phyloP scores from a whole-genome alignment of 2,797 vertebrate species.

The Adelosebastes latens region DNA sequence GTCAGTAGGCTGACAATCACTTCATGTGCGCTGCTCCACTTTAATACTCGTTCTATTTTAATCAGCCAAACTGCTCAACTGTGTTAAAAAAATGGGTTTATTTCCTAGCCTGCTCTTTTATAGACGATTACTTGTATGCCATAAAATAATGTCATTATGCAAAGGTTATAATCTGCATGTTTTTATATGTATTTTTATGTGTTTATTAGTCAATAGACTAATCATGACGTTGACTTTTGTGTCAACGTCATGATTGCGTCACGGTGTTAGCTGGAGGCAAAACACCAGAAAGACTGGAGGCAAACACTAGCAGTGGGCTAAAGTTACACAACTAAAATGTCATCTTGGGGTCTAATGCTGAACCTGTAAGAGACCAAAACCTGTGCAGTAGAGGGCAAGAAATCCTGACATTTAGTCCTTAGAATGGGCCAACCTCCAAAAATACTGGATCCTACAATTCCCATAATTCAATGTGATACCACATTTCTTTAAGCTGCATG shows the following conservation, averaged over 20 bases:
- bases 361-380: no score
- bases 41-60: neutral
- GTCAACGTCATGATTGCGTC: no score
- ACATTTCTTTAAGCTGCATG: neutral
- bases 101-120: neutral
- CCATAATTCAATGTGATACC: neutral
- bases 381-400: no score
- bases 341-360: no score
- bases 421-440: no score
- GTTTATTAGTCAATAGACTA: neutral
- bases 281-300: no score
- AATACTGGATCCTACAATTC: neutral
- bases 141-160: neutral
- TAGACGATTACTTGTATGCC: neutral
- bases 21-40: conserved; percentile 1
- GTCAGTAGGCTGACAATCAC: conserved; percentile 20
- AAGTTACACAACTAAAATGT: no score
- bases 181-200: neutral
- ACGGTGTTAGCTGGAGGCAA: no score
- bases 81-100: neutral
- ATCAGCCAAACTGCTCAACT: neutral
- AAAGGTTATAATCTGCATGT: neutral
- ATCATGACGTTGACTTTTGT: no score
- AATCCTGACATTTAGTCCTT: no score
- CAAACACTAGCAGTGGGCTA: no score